Percentiles rank a stretch among this genome's conserved stretches.
phyloP scores from a whole-genome alignment of 2,113 vertebrate species.

The Cryptomyrus ogoouensis region DNA sequence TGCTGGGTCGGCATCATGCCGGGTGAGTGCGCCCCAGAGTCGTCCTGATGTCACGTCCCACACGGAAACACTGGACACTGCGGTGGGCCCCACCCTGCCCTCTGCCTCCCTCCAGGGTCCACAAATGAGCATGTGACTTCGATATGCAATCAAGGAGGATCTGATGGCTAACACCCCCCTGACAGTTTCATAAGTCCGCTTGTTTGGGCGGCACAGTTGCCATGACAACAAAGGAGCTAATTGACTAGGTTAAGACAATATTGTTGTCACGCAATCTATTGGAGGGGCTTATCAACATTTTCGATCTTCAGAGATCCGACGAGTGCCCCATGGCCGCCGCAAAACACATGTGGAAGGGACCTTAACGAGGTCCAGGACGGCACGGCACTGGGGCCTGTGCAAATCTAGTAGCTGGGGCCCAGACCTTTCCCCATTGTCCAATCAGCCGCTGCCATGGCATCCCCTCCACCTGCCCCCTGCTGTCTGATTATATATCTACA shows the following conservation, averaged over 20 bases:
- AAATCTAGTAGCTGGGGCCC: neutral
- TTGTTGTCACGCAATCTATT: neutral
- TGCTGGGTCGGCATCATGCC: neutral
- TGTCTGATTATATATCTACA: neutral
- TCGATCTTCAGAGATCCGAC: neutral
- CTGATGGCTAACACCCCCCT: neutral
- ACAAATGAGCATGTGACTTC: neutral
- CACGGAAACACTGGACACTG: neutral
- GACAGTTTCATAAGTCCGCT: neutral
- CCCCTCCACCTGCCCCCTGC: neutral
- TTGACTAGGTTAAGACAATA: neutral
- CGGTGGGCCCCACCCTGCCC: neutral
- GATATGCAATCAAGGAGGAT: neutral
- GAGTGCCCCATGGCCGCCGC: neutral
- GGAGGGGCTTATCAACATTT: neutral
- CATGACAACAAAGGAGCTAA: constrained; percentile 10
- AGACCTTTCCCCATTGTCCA: neutral
- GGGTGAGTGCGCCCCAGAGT: neutral
- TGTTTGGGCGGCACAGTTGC: neutral
- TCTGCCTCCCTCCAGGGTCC: neutral
- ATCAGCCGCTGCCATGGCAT: neutral
- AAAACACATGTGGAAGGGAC: neutral
- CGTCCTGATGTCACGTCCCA: neutral
- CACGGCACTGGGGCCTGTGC: neutral
- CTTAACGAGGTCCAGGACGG: neutral